Base-by-base conservation (phyloP, 2,113 vertebrate genomes). In the Toxotes chatareus region DNA sequence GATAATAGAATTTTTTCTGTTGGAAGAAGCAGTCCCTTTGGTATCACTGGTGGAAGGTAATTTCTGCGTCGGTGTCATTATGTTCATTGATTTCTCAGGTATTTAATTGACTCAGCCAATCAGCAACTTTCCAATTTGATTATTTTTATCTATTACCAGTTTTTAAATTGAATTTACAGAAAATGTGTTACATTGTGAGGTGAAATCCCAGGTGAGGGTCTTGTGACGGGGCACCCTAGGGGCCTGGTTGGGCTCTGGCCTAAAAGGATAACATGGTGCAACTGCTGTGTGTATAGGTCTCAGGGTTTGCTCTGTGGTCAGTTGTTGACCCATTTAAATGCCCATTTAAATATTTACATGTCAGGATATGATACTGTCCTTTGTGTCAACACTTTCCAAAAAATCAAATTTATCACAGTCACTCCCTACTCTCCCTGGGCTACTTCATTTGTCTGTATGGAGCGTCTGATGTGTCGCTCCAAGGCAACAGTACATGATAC, bases 241-340 rank as follows among this genome's bases (percentile, higher is more conserved):
- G 16, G 38, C 17, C 23, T n/a, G 7, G 62, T 42, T 56, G 7
- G 21, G 17, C 3, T 46, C 14, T 3, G 32, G 42, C 17, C 17
- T n/a, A 32, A 42, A 51, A 51, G 42, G 34, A 59, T 19, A 34
- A 38, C 14, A 49, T 31, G 19, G 3, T 4, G 21, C 7, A 3
- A 9, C 42, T 51, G 64, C 44, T 67, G 63, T 63, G 19, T 63
- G 32, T 13, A 27, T 27, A 11, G 55, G 13, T 40, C n/a, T 49
- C 49, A 21, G 55, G 46, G 34, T 57, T 31, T n/a, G 31, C 10
- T 59, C 31, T 59, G 36, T 71, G 53, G 66, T 62, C 34, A 70
- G 11, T 27, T 27, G 27, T 27, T 27, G 27, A 27, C 27, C 27
- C 27, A 1, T 27, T 27, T 27, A 27, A 27, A 27, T 27, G 1